A percentile compares a stretch with the other conserved stretches of the same genome.
Evolutionary conservation across 1,140 invertebrate genomes (phyloP).

Genomic region (Andrena cerasifolii): DNA sequence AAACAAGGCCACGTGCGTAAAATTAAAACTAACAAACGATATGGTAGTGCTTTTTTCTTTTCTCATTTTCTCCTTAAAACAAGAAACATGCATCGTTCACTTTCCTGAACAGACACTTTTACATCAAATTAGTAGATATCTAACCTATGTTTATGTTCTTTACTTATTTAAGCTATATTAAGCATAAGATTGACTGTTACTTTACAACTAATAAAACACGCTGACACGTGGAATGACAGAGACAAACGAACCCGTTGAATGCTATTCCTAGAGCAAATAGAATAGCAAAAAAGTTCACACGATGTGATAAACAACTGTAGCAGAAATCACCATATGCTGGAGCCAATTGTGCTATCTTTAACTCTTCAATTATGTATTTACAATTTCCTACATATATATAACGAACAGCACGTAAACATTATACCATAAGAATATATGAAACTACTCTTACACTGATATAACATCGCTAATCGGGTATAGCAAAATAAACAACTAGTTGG

Average conservation of each 20-base stretch:
- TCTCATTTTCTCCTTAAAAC: not conserved
- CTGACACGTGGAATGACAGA: not conserved
- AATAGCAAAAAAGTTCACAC: conserved; percentile 1
- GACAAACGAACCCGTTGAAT: not conserved
- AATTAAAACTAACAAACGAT: not conserved
- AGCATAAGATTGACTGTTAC: not conserved
- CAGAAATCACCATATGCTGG: not conserved
- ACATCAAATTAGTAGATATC: not conserved
- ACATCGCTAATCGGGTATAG: too few species aligned
- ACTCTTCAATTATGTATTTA: too few species aligned
- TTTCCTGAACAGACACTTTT: not conserved
- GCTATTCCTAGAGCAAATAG: not conserved
- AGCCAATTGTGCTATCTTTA: not conserved
- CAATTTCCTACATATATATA: too few species aligned
- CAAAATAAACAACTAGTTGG: too few species aligned
- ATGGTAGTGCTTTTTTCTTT: not conserved
- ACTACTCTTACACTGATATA: too few species aligned
- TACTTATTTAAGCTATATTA: conserved; percentile 1
- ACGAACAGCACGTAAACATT: too few species aligned
- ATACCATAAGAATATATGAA: too few species aligned
- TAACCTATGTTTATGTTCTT: not conserved
- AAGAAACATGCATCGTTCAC: not conserved
- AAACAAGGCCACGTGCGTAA: not conserved
- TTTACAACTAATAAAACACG: not conserved
- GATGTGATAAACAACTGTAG: not conserved